Evolutionary conservation across 2,888 invertebrate species (phyloP), one percentile per base, ranked within the genome.

Genomic region (Stenchaetothrips biformis): DNA sequence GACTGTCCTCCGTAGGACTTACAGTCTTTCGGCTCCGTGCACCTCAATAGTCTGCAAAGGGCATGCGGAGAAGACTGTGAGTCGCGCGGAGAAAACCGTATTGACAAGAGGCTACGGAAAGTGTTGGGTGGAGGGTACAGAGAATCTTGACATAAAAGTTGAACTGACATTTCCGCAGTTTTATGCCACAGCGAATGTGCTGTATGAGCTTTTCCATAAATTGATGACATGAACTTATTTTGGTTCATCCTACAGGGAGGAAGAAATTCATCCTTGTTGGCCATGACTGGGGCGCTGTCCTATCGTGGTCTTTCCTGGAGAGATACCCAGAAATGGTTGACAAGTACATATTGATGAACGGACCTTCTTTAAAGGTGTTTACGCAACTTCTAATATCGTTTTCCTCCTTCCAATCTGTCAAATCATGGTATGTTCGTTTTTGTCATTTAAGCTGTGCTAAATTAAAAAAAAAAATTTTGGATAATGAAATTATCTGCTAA

Each of bases 251-350:
- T 37, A 4, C 37, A 37, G 90, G 89, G 80, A 87, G 88, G 27
- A 87, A 89, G 79, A 89, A 89, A 83, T 89, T 88, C 83, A 89
- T 90, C 78, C 84, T 93, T 13, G 88, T 92, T 2, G 88, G 89
- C 0, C 92, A 93, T 86, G 93, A 92, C 85, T 92, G 92, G 92
- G 93, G 93, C 81, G 92, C 91, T 79, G 82, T 89, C 13, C 85
- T 92, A 2, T 90, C 90, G 0, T 91, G 89, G 87, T 84, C 84
- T 62, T 88, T 91, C 84, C 88, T 90, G 0, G 86, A 88, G 77
- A 83, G 84, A 2, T 87, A 91, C 84, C 91, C 91, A 0, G 89
- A 91, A 2, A 85, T 89, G 82, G 85, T 92, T 67, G 89, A 89
- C 18, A 86, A 86, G 37, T 86, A 91, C 77, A 86, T 92, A 37